Evolutionary conservation across 1,140 invertebrate species (phyloP).

Genomic region (Elysia chlorotica): DNA sequence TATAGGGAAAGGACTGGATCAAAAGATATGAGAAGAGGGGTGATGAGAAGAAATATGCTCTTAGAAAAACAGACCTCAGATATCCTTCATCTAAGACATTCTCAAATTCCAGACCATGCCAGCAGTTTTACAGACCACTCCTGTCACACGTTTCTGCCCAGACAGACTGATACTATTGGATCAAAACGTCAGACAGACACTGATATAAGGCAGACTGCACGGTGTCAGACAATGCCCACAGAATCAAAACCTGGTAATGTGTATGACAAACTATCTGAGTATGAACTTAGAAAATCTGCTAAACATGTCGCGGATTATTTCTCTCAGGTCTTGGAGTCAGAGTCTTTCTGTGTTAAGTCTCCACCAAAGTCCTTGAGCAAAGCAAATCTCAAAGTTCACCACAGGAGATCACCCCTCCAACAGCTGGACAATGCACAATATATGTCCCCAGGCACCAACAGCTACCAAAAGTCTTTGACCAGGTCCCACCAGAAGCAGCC

Average conservation of each 20-base stretch:
- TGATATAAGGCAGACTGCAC: no score
- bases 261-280: no score
- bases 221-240: no score
- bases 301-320: slow-evolving; percentile 12
- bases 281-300: slow-evolving; percentile 7
- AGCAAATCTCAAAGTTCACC: neutral
- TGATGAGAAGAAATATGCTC: neutral
- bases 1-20: neutral
- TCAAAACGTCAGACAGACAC: no score
- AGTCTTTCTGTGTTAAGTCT: neutral
- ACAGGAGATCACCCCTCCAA: neutral
- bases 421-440: neutral
- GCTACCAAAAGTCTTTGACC: no score
- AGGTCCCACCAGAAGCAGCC: no score
- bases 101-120: no score
- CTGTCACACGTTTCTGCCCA: no score
- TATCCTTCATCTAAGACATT: neutral
- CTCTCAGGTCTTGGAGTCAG: neutral
- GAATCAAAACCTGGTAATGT: no score
- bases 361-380: neutral
- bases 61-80: neutral
- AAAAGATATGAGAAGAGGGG: neutral
- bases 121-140: no score
- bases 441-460: slow-evolving; percentile 1
- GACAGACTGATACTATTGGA: no score